Percentiles rank a stretch among this genome's conserved stretches.
These are phyloP conservation scores for Romanogobio albipinnatus DNA, from an alignment of 2,113 vertebrate species.

Conservation along the genomic window DNA sequence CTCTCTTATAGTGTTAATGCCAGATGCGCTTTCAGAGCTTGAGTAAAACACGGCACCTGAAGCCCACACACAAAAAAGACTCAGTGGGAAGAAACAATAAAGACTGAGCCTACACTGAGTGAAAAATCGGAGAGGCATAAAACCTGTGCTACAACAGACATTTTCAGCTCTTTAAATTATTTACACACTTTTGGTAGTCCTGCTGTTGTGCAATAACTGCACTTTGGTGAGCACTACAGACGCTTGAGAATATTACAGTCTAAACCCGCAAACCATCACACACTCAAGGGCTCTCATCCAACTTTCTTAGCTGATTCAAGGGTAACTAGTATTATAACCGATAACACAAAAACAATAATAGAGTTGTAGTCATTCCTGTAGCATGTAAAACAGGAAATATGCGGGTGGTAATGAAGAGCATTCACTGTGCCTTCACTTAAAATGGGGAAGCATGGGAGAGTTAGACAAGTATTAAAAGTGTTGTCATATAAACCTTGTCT, in stretches of 20 bases:
- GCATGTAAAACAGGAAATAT: background rate
- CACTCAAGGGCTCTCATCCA: background rate
- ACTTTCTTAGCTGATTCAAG: slow-evolving; percentile 27
- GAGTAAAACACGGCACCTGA: slow-evolving; percentile 77
- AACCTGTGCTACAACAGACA: slow-evolving; percentile 26
- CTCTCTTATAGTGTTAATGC: slow-evolving; percentile 62
- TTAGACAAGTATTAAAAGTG: background rate
- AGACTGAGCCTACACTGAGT: slow-evolving; percentile 12
- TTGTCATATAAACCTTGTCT: background rate
- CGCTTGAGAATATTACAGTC: slow-evolving; percentile 34
- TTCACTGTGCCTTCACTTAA: background rate
- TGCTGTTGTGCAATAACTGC: slow-evolving; percentile 31
- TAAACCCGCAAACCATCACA: slow-evolving; percentile 15
- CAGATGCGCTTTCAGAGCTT: slow-evolving; percentile 62
- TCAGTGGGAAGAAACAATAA: background rate
- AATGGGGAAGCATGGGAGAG: background rate
- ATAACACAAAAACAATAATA: background rate
- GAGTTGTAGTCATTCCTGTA: slow-evolving; percentile 4
- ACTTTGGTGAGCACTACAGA: slow-evolving; percentile 18
- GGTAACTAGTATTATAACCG: background rate
- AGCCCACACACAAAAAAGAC: slow-evolving; percentile 22
- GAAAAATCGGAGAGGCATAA: slow-evolving; percentile 25
- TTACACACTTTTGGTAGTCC: slow-evolving; percentile 23
- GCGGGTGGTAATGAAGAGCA: slow-evolving; percentile 21
- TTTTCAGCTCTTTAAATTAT: slow-evolving; percentile 44